Base-by-base conservation (phyloP, 2,888 invertebrate species). In the Scaptomyza caliginosa region DNA sequence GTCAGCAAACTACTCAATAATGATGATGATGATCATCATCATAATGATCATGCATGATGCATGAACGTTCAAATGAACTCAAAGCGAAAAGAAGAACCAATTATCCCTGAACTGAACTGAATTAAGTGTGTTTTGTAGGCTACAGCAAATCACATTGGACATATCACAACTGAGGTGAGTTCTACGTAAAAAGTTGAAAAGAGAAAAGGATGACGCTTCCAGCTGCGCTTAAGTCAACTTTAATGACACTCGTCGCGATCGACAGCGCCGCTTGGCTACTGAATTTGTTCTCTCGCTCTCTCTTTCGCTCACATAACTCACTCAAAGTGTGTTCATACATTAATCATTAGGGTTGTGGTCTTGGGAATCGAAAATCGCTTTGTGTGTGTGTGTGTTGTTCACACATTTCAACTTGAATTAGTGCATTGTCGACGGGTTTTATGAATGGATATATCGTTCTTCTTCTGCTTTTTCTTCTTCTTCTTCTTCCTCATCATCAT, bases 371-470 rank as follows among this genome's bases (percentile, higher is more conserved):
- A 34, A 26, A 50, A 42, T 58, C 45, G 34, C 21, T 38, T 67
- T 38, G 17, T 36, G 36, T 36, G 16, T 36, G 36, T 17, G 67
- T 77, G 73, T 81, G 87, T 81, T 87, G 87, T 81, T 81, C 81
- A 81, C 81, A 81, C 81, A 81, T 87, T 81, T 87, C 86, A 82
- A 46, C 67, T 82, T 57, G 87, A 87, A 81, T 86, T 81, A 81
- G 79, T 45, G 17, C 28, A 17, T 28, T n/a, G 45, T 87, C 71
- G 75, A 66, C 72, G 71, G 57, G 60, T 64, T 72, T 80, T 82
- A 82, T 81, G 81, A 81, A 81, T 81, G 87, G 58, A 57, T 34
- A 7, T 2, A 2, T 21, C 21, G 3, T 21, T 34, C 34, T 34
- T 10, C 6, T 1, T 32, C 16, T 8, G 1, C 34, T 34, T 16